Percentiles rank a stretch among this genome's conserved stretches.
Conservation (phyloP, 2,888 invertebrate species). For the Leucoma salicis region DNA sequence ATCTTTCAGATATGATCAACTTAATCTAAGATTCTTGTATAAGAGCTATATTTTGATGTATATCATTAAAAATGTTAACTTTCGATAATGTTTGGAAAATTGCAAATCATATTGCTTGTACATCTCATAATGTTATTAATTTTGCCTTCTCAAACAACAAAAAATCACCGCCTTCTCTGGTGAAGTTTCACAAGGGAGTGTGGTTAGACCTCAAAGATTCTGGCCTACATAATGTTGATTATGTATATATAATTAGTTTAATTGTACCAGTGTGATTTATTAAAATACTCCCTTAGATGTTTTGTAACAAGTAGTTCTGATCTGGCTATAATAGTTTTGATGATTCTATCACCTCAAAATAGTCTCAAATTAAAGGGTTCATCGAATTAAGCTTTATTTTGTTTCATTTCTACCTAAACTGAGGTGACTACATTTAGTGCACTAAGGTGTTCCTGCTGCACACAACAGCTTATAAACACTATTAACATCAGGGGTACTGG, state of each 20-base stretch:
- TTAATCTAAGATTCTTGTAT: conserved; percentile 27
- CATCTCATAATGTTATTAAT: conserved; percentile 18
- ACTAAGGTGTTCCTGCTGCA: no score
- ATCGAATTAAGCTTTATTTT: conserved; percentile 49
- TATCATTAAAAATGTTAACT: conserved; percentile 24
- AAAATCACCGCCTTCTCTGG: not conserved
- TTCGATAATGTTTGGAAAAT: conserved; percentile 18
- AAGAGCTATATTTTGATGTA: conserved; percentile 16
- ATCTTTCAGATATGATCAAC: conserved; percentile 26
- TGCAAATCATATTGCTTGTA: conserved; percentile 26
- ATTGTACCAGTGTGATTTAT: conserved; percentile 12
- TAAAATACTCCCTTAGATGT: conserved; percentile 27
- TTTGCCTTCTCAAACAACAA: not conserved
- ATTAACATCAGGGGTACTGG: no score
- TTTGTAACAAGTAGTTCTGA: conserved; percentile 33
- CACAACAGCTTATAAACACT: no score
- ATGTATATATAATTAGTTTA: conserved; percentile 24
- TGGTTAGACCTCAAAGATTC: conserved; percentile 26
- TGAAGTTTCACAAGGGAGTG: conserved; percentile 8
- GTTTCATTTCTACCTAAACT: no score
- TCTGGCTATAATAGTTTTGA: conserved; percentile 36
- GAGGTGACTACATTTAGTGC: no score
- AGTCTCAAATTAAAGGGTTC: conserved; percentile 76
- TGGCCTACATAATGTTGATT: conserved; percentile 33
- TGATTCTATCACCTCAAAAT: conserved; percentile 50